Base-by-base conservation (phyloP, 2,888 invertebrate species). In the Andrena flavipes region DNA sequence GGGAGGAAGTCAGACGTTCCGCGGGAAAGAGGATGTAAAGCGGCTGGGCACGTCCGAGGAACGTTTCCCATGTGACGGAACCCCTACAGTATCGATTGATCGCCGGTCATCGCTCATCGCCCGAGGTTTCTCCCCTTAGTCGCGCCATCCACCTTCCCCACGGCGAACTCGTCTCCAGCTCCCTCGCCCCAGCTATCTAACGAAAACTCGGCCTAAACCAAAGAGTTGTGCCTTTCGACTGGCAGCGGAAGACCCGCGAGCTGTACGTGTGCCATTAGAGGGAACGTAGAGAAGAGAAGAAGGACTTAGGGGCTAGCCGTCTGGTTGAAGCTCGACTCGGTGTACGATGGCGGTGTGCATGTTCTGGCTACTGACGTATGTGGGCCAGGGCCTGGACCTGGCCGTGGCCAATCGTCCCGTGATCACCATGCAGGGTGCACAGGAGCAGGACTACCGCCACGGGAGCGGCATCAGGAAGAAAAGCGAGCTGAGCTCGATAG, bases 341-440 rank as follows among this genome's bases (percentile, higher is more conserved):
- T 64, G 62, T 60, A 90, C 87, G 79, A 94, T 93, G 94, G 91
- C 93, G 85, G 92, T 91, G 84, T 91, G 91, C 90, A 90, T 92
- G 87, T 89, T 93, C 83, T 93, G 93, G 92, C 88, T 94, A 42
- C 90, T 93, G 76, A 92, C 93, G 76, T 94, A 92, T 87, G 90
- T 93, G 68, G 92, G 93, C 84, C 90, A 93, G 42, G 93, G 93
- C 64, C 89, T 94, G 74, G 93, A 93, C 51, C 85, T 93, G 60
- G 91, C 91, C 33, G 86, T 93, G 73, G 93, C 91, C 54, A 92
- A 92, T 86, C 91, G 92, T 30, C 91, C 91, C 29, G 85, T 89
- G 60, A 87, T 84, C 76, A 83, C 87, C 70, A 87, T 89, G 82
- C 84, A 90, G 13, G 83, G 80, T 0, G 65, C 82, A 65, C 90